phyloP scores from a whole-genome alignment of 2,888 invertebrate species.

The Acleris laterana region DNA sequence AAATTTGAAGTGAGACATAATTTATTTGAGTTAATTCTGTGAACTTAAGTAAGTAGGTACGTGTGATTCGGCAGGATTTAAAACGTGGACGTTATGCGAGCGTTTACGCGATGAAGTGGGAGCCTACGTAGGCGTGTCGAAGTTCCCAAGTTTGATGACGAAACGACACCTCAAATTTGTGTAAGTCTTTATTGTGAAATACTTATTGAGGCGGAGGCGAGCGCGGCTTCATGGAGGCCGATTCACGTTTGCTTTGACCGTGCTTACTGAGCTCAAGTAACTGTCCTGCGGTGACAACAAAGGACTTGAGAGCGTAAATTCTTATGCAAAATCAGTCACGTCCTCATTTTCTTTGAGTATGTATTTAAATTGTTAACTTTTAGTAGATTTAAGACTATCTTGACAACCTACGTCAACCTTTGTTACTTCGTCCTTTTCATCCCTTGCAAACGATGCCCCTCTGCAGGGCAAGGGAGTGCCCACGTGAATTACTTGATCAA shows the following conservation, averaged over 20 bases:
- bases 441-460: conserved; percentile 11
- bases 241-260: conserved; percentile 39
- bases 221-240: conserved; percentile 58
- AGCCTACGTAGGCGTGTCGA: conserved; percentile 72
- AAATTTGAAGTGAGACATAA: conserved; percentile 5
- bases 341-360: conserved; percentile 19
- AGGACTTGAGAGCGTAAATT: conserved; percentile 17
- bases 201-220: conserved; percentile 69
- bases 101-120: conserved; percentile 39
- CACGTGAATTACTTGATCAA: conserved; percentile 32
- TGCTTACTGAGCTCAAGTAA: conserved; percentile 9
- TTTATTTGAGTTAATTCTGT: background rate
- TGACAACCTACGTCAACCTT: too few relatives aligned
- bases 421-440: conserved; percentile 20
- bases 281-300: conserved; percentile 19
- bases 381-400: too few relatives aligned
- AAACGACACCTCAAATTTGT: conserved; percentile 72
- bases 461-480: conserved; percentile 12
- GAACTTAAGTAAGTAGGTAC: conserved; percentile 3
- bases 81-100: conserved; percentile 17
- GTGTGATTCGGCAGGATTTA: conserved; percentile 15
- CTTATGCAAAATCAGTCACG: conserved; percentile 20
- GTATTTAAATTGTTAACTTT: conserved; percentile 8
- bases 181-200: conserved; percentile 79
- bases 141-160: conserved; percentile 65